Evolutionary conservation across 2,113 vertebrate genomes (phyloP).

Genomic region (Rhagologus leucostigma): DNA sequence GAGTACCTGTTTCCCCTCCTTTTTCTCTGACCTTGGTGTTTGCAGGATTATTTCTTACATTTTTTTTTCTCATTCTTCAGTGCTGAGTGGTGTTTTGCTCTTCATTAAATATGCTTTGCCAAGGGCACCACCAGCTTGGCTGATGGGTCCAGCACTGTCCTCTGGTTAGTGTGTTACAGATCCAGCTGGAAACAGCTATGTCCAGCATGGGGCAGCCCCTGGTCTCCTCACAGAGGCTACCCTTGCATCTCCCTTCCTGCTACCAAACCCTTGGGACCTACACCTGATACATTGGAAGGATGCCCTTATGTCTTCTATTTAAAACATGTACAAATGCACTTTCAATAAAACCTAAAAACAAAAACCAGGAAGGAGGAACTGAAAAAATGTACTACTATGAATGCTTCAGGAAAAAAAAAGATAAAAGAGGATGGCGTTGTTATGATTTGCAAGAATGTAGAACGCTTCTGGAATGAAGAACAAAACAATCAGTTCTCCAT

Average conservation of each 20-base stretch:
- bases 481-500: not conserved
- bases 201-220: rapidly evolving
- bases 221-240: not conserved
- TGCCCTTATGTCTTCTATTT: not conserved
- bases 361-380: not conserved
- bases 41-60: not conserved
- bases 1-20: not conserved
- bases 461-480: not conserved
- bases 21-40: not conserved
- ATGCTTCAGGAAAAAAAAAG: not conserved
- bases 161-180: not conserved
- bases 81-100: not conserved
- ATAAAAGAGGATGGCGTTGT: not conserved
- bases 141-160: not conserved
- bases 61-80: too few relatives aligned
- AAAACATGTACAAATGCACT: not conserved
- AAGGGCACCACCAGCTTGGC: not conserved
- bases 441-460: not conserved
- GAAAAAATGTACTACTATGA: not conserved
- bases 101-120: not conserved
- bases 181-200: not conserved
- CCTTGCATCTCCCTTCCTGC: not conserved
- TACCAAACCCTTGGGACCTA: not conserved
- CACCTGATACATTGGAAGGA: not conserved
- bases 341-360: not conserved